These are phyloP conservation scores for Chionoecetes opilio DNA, from an alignment of 1,140 invertebrate genomes.

Conservation along the genomic window DNA sequence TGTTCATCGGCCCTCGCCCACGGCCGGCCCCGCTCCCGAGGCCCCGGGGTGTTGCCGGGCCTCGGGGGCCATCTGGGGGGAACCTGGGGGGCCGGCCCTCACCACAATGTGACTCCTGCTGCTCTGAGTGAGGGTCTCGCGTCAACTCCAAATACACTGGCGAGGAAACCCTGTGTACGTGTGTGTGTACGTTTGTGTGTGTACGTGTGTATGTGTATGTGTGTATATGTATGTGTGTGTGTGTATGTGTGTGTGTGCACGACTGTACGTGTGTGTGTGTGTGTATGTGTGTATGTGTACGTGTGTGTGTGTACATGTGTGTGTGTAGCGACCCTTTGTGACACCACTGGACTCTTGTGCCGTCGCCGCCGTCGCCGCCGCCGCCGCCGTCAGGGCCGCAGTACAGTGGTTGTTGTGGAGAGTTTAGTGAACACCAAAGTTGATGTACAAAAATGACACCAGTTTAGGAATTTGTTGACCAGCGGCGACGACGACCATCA, in stretches of 20 bases:
- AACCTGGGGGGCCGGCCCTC: background rate
- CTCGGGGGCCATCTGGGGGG: too few relatives aligned
- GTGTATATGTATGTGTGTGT: too few relatives aligned
- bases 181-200: too few relatives aligned
- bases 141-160: background rate
- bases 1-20: slow-evolving; percentile 57
- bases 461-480: background rate
- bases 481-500: background rate
- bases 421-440: background rate
- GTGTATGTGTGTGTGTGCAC: too few relatives aligned
- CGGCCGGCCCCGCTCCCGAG: background rate
- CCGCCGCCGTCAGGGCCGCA: background rate
- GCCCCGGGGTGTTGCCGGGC: background rate
- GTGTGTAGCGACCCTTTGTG: background rate
- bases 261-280: too few relatives aligned
- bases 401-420: too few relatives aligned
- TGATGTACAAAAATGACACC: background rate
- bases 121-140: background rate
- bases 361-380: background rate
- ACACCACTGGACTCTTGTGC: background rate
- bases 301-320: too few relatives aligned
- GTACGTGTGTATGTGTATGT: too few relatives aligned
- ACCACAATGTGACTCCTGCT: background rate
- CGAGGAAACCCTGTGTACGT: too few relatives aligned
- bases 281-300: too few relatives aligned